Evolutionary conservation across 2,888 invertebrate genomes (phyloP).

Genomic region (Melieria omissa): DNA sequence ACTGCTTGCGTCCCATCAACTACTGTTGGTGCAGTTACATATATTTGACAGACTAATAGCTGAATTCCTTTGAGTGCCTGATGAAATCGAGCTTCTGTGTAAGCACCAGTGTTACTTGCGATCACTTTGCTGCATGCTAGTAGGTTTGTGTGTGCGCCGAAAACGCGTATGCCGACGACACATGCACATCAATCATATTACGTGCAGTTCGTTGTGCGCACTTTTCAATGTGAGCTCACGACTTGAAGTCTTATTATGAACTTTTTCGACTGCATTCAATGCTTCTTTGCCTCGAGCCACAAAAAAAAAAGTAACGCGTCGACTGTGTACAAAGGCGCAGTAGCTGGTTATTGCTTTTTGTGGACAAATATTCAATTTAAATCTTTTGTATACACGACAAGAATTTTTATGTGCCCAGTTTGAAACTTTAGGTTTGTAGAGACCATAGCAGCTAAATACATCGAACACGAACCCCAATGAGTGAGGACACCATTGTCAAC

Average conservation of each 20-base stretch:
- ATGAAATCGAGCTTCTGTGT: slow-evolving; percentile 63
- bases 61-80: slow-evolving; percentile 48
- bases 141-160: neutral
- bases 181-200: slow-evolving; percentile 31
- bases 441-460: too few species aligned
- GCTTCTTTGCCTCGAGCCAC: too few species aligned
- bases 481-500: too few species aligned
- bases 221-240: too few species aligned
- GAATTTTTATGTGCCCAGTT: too few species aligned
- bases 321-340: too few species aligned
- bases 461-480: too few species aligned
- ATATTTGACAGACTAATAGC: slow-evolving; percentile 47
- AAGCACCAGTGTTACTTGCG: slow-evolving; percentile 48
- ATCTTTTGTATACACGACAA: neutral
- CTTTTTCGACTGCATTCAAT: too few species aligned
- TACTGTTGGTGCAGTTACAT: neutral
- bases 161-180: neutral
- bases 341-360: slow-evolving; percentile 1
- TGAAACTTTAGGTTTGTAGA: too few species aligned
- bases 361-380: neutral
- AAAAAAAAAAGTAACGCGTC: too few species aligned
- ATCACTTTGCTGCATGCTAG: neutral
- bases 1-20: slow-evolving; percentile 6
- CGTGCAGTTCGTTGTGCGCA: neutral
- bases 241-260: too few species aligned